Evolutionary conservation across 2,797 vertebrate species (phyloP), one percentile per base, ranked within the genome.

Genomic region (Macroramphosus scolopax): DNA sequence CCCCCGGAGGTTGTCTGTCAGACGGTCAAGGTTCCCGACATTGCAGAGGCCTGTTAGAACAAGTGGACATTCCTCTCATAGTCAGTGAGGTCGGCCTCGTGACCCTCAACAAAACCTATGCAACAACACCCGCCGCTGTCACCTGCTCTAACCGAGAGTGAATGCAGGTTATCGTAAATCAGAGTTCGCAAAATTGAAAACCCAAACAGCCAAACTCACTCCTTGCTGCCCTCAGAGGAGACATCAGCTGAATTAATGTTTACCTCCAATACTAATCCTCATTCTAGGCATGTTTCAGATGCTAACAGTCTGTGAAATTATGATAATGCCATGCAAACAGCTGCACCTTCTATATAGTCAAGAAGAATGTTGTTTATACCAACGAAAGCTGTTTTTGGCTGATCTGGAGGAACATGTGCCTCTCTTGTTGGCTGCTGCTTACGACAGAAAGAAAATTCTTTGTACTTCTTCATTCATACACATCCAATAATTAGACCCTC

Each of bases 31-130:
- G 81, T 73, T 79, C 51, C 61, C 48, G 63, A 72, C 56, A 51
- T 31, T 69, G 70, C 69, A 57, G 24, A 70, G 74, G 70, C 85
- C 67, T 86, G 87, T 82, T 79, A 25, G 69, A 68, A 87, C 85
- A 84, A 51, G 81, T 84, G 32, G 68, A 86, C 78, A 88, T 90
- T 89, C 86, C 83, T 75, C 42, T 74, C 77, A 73, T 83, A 82
- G 51, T 64, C 80, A 81, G n/a, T n/a, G n/a, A n/a, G n/a, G 77
- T 72, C 76, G 77, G 80, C 54, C 47, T 33, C 40, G 58, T 75
- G 78, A 83, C 80, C 81, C 68, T 52, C 51, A 80, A 67, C 51
- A 73, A 47, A 75, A 68, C 59, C 47, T 49, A 53, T 10, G 60
- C 57, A 61, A 51, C 42, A 50, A 39, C 64, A 56, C 32, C 51